Conservation (phyloP, 2,797 vertebrate species). For the Cephalopachus bancanus region DNA sequence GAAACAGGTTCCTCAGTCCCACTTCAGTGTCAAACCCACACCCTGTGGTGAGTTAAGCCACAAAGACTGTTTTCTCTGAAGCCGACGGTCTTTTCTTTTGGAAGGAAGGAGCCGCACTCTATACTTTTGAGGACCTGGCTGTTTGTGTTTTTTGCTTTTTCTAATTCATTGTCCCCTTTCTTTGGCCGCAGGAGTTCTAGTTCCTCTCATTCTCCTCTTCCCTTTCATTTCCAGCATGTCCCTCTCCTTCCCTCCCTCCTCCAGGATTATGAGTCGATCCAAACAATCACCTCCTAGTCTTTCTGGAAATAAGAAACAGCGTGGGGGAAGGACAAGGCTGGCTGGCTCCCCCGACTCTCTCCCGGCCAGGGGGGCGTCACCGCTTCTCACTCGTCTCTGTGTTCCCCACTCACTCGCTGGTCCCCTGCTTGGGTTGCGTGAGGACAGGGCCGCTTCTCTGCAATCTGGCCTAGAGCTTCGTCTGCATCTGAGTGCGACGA, state of each 20-base stretch:
- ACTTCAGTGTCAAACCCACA: slow-evolving; percentile 56
- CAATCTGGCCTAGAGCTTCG: background rate
- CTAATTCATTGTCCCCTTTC: background rate
- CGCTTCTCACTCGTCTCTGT: background rate
- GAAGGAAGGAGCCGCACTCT: background rate
- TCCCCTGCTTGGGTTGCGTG: background rate
- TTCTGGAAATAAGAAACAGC: background rate
- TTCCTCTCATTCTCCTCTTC: background rate
- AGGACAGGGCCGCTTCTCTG: background rate
- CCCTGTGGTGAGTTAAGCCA: slow-evolving; percentile 19
- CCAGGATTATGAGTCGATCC: background rate
- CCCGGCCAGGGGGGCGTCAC: background rate
- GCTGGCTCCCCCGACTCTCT: background rate
- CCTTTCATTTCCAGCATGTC: background rate
- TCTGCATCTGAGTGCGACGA: background rate
- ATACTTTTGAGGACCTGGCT: background rate
- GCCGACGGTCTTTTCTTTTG: background rate
- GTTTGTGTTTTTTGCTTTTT: background rate
- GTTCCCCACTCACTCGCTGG: background rate
- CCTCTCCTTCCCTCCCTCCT: background rate
- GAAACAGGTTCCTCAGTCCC: slow-evolving; percentile 26
- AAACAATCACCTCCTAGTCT: background rate
- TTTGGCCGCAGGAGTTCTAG: slow-evolving; percentile 20
- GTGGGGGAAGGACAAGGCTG: background rate
- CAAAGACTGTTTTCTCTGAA: slow-evolving; percentile 30